Evolutionary conservation across 2,113 vertebrate species (phyloP), one percentile per base, ranked within the genome.

Genomic region (Erythrolamprus reginae): DNA sequence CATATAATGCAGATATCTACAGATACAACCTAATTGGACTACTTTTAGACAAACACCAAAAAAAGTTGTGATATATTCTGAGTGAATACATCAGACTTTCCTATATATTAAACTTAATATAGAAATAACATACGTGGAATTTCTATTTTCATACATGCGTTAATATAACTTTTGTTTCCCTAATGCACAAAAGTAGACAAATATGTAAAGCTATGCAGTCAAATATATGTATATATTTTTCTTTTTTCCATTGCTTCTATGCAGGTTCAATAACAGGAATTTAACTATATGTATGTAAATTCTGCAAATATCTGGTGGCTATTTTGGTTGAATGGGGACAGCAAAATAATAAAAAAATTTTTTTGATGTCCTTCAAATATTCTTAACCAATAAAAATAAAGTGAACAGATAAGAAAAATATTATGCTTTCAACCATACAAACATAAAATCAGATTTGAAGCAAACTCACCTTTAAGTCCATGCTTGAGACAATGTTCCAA

Each of bases 401-500:
- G 26, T 47, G 47, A 82, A 82, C 10, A 23, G 4, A 23, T 82
- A 8, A 24, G 85, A 82, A 87, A 53, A 82, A 85, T 1, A 0
- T 0, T 0, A 21, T 0, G 0, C 13, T 0, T 1, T 33, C 23
- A 77, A 42, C 24, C 51, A 28, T 9, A 4, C 19, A 0, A 1
- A 77, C 42, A 17, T 45, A 3, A 0, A 19, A n/a, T 50, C 33
- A 28, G 0, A 23, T 0, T 7, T 1, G 2, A 28, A 5, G 0
- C 0, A 87, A 0, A 61, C 96, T 96, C 95, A 99, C 99, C 98
- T 98, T 98, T 99, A 88, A 99, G 96, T 0, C 99, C 99, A 2
- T 99, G 99, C 96, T 99, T 99, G 88, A 99, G 98, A 95, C 99
- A 99, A 87, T 99, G 99, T 88, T 99, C 99, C 95, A 99, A 96